These are phyloP conservation scores for Melangyna quadrimaculata DNA, from an alignment of 2,888 invertebrate genomes.

Conservation along the genomic window DNA sequence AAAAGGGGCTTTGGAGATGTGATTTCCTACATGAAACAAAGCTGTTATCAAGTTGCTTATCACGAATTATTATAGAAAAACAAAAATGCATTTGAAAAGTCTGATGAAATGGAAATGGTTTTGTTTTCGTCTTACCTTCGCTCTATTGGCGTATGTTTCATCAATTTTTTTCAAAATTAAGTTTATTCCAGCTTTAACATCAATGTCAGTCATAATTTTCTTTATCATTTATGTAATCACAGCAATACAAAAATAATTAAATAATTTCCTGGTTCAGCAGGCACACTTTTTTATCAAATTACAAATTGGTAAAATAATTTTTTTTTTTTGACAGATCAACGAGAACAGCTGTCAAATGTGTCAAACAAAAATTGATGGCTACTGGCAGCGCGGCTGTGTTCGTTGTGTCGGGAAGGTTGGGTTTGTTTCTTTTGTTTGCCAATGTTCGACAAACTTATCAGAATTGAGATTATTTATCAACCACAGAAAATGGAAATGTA, in stretches of 20 bases:
- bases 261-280: not conserved
- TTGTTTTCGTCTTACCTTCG: constrained; percentile 81
- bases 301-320: not conserved
- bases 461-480: too few relatives aligned
- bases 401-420: not conserved
- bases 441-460: too few relatives aligned
- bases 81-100: too few relatives aligned
- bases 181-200: constrained; percentile 82
- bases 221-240: constrained; percentile 75
- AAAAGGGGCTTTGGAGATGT: constrained; percentile 80
- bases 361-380: not conserved
- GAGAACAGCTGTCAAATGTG: constrained; percentile 8
- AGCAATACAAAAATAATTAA: not conserved
- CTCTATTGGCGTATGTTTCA: constrained; percentile 83
- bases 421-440: not conserved
- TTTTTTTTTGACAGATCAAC: not conserved
- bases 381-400: constrained; percentile 14
- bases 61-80: not conserved
- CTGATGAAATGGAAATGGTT: not conserved
- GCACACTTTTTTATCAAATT: not conserved
- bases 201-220: constrained; percentile 78
- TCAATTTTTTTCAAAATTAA: constrained; percentile 84
- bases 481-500: too few relatives aligned
- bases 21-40: constrained; percentile 73
- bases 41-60: constrained; percentile 20